Evolutionary conservation across 37 sponge, comb jelly and placozoan species (phyloP).

Genomic region (Lycopodina hypogea): DNA sequence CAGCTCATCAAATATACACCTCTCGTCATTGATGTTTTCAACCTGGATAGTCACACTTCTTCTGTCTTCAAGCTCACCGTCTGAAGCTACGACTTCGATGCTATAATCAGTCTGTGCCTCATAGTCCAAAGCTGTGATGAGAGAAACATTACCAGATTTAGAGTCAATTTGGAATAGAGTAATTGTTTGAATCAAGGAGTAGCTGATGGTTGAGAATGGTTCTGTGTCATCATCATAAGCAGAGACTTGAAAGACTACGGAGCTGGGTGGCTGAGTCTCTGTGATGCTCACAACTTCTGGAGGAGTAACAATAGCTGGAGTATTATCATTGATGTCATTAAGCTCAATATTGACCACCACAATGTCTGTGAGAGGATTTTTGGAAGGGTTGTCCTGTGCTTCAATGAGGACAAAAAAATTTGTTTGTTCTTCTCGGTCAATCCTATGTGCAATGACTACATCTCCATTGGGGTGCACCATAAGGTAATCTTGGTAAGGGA

Average conservation of each 20-base stretch:
- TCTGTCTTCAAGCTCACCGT: constrained; percentile 4
- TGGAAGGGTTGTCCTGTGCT: constrained; percentile 37
- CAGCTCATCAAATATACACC: constrained; percentile 13
- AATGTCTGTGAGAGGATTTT: background rate
- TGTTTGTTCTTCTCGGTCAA: constrained; percentile 39
- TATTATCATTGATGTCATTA: constrained; percentile 60
- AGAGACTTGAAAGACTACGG: background rate
- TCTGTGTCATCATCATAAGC: constrained; percentile 50
- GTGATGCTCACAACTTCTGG: constrained; percentile 1
- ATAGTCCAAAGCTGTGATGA: constrained; percentile 28
- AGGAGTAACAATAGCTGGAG: constrained; percentile 30
- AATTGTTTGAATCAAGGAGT: background rate
- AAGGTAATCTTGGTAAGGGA: constrained; percentile 43
- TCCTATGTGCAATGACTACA: constrained; percentile 3
- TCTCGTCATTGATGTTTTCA: constrained; percentile 49
- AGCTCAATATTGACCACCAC: constrained; percentile 38
- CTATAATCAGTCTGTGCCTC: constrained; percentile 14
- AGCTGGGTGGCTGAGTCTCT: background rate
- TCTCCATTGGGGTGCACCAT: constrained; percentile 16
- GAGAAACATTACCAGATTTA: constrained; percentile 17
- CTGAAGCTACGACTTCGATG: constrained; percentile 12
- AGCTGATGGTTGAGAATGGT: constrained; percentile 16
- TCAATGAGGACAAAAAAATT: constrained; percentile 28
- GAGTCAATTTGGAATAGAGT: constrained; percentile 39
- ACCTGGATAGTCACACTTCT: constrained; percentile 29